Evolutionary conservation across 2,797 vertebrate species (phyloP).

Genomic region (Pipistrellus nathusii): DNA sequence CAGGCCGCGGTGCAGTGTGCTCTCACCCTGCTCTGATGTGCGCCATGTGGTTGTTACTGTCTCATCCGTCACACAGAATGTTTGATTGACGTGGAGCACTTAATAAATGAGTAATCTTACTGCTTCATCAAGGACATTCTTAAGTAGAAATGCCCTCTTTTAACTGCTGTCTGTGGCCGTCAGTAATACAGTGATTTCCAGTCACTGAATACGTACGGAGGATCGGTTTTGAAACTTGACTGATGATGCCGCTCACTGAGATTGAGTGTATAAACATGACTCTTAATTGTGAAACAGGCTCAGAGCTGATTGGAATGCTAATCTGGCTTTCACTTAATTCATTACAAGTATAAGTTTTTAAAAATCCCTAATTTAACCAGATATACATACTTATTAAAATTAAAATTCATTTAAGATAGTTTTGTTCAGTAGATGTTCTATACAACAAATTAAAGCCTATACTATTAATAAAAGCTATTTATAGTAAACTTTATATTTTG

Average conservation of each 20-base stretch:
- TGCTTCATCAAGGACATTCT: background rate
- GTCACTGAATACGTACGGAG: background rate
- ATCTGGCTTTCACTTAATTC: constrained; percentile 28
- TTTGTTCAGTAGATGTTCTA: background rate
- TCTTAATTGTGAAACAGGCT: background rate
- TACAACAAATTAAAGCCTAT: background rate
- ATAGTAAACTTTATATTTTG: background rate
- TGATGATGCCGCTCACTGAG: background rate
- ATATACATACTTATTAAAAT: background rate
- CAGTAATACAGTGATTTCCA: background rate
- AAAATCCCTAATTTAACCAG: background rate
- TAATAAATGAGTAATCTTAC: background rate
- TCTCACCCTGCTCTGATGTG: background rate
- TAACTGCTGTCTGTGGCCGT: background rate
- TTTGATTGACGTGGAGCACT: background rate
- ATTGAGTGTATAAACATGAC: background rate
- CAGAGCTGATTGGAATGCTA: background rate
- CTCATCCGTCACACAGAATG: background rate
- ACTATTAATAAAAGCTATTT: background rate
- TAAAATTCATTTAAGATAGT: constrained; percentile 19
- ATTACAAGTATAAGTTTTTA: constrained; percentile 15
- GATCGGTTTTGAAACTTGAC: background rate
- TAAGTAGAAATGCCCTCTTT: background rate
- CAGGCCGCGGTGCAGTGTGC: background rate
- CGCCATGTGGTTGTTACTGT: background rate